Evolutionary conservation across 2,888 invertebrate species (phyloP).

Genomic region (Chymomyza amoena): DNA sequence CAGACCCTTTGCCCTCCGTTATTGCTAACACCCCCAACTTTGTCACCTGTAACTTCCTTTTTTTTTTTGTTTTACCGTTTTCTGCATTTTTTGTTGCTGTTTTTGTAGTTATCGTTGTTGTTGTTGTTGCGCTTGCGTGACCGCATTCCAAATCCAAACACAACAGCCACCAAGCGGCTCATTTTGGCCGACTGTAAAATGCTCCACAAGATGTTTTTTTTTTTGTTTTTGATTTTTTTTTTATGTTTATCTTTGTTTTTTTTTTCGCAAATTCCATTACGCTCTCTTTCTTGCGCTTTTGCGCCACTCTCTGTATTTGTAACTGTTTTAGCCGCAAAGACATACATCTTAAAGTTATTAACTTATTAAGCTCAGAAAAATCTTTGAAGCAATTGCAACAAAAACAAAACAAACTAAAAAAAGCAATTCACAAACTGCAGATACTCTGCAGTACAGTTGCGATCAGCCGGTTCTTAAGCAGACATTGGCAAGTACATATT

Average conservation of each 20-base stretch:
- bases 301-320: no score
- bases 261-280: neutral
- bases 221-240: neutral
- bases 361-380: constrained; percentile 16
- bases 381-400: no score
- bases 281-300: no score
- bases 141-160: constrained; percentile 48
- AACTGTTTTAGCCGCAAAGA: no score
- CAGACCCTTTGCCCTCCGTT: constrained; percentile 12
- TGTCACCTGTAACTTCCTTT: constrained; percentile 13
- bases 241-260: neutral
- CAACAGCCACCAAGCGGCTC: constrained; percentile 10
- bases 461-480: no score
- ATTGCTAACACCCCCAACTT: constrained; percentile 11
- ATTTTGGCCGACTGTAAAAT: neutral
- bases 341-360: constrained; percentile 45
- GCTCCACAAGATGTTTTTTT: neutral
- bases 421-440: no score
- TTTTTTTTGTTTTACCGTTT: neutral
- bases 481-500: no score
- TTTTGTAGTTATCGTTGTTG: no score
- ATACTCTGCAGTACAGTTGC: no score
- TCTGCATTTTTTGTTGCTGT: constrained; percentile 8
- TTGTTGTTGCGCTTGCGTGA: constrained; percentile 25
- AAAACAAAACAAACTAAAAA: neutral